phyloP scores from a whole-genome alignment of 2,797 vertebrate species.

The Cichlasoma orientale region DNA sequence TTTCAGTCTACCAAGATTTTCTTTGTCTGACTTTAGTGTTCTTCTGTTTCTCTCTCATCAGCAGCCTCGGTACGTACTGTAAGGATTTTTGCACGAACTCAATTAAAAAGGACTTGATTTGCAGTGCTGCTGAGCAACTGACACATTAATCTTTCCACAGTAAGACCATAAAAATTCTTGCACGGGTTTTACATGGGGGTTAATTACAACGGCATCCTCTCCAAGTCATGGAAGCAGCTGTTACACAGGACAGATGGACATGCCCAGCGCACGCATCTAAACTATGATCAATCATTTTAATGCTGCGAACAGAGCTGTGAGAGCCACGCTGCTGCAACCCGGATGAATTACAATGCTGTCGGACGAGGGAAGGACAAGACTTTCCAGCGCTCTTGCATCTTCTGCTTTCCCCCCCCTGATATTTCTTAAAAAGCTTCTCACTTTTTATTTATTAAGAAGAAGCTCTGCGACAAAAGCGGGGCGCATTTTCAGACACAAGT shows the following conservation, averaged over 20 bases:
- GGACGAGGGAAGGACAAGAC: conserved; percentile 15
- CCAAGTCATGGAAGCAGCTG: conserved; percentile 49
- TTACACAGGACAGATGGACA: conserved; percentile 50
- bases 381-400: neutral
- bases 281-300: conserved; percentile 62
- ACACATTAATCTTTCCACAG: conserved; percentile 3
- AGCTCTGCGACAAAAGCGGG: conserved; percentile 13
- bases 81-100: neutral
- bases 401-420: neutral
- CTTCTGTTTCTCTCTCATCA: neutral
- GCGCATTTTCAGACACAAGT: conserved; percentile 29
- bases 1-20: neutral
- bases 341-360: conserved; percentile 27
- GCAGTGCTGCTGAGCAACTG: neutral
- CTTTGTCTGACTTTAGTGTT: neutral
- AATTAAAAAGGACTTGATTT: conserved; percentile 1
- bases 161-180: conserved; percentile 37
- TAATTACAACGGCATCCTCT: conserved; percentile 60
- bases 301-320: conserved; percentile 22
- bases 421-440: conserved; percentile 7
- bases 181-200: conserved; percentile 44
- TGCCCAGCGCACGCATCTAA: conserved; percentile 27
- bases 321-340: conserved; percentile 13
- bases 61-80: neutral
- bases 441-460: conserved; percentile 20